phyloP scores from a whole-genome alignment of 2,113 vertebrate species.

The Anhinga rufa region DNA sequence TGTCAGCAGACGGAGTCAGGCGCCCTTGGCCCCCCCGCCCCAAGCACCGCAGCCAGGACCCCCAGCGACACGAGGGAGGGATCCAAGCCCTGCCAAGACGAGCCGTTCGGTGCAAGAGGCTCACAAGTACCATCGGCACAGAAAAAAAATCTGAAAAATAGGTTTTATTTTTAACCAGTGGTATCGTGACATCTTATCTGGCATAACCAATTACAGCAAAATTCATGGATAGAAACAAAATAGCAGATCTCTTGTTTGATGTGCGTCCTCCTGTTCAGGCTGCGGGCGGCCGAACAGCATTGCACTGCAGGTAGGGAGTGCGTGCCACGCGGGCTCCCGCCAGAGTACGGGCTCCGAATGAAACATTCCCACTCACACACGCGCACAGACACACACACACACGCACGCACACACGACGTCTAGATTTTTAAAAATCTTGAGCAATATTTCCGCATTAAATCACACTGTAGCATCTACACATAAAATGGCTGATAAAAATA shows the following conservation, averaged over 20 bases:
- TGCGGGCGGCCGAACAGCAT: not conserved
- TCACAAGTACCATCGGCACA: slow-evolving; percentile 16
- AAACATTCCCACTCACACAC: slow-evolving; percentile 23
- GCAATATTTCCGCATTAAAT: slow-evolving; percentile 46
- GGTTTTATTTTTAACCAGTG: slow-evolving; percentile 80
- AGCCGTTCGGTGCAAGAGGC: not conserved
- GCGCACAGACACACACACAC: not conserved
- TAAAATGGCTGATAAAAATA: slow-evolving; percentile 48
- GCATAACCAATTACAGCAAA: slow-evolving; percentile 71
- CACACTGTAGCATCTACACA: slow-evolving; percentile 61
- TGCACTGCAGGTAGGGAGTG: slow-evolving; percentile 13
- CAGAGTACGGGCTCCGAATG: not conserved
- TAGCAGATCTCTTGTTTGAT: slow-evolving; percentile 28
- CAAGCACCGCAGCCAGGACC: not conserved
- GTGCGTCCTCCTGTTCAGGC: not conserved
- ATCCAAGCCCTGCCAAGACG: not conserved
- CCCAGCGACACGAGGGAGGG: too few species aligned
- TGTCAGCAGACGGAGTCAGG: not conserved
- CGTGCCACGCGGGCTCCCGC: not conserved
- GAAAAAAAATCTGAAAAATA: slow-evolving; percentile 75
- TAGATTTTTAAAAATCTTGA: slow-evolving; percentile 29
- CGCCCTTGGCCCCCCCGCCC: fast-evolving
- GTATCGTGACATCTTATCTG: slow-evolving; percentile 70
- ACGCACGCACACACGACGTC: not conserved
- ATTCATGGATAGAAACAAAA: slow-evolving; percentile 63